These are phyloP conservation scores for Diaperis boleti DNA, from an alignment of 2,888 invertebrate genomes.

Conservation along the genomic window DNA sequence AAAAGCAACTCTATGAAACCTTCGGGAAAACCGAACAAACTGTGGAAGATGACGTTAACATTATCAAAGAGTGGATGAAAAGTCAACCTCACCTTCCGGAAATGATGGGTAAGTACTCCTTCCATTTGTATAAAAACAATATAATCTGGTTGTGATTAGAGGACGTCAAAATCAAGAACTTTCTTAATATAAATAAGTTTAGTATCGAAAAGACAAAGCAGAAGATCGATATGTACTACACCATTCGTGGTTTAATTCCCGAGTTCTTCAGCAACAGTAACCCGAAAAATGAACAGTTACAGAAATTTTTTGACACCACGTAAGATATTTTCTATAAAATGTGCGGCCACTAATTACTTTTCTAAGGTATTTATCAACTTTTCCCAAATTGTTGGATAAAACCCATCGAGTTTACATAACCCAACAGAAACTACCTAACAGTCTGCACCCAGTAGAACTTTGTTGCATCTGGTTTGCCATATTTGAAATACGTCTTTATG, in stretches of 20 bases:
- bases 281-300: constrained; percentile 26
- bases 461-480: background rate
- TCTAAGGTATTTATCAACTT: background rate
- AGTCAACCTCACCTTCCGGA: constrained; percentile 57
- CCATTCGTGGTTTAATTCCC: constrained; percentile 45
- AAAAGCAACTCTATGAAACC: constrained; percentile 33
- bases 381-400: background rate
- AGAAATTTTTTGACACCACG: constrained; percentile 34
- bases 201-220: constrained; percentile 47
- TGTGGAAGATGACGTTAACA: constrained; percentile 47
- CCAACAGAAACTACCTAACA: background rate
- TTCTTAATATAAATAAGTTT: constrained; percentile 42
- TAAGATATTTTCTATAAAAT: constrained; percentile 32
- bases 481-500: background rate
- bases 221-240: constrained; percentile 52
- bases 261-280: constrained; percentile 49
- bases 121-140: background rate
- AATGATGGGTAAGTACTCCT: constrained; percentile 31
- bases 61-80: constrained; percentile 51
- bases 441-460: background rate
- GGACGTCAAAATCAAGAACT: constrained; percentile 37
- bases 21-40: constrained; percentile 42
- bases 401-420: constrained; percentile 1
- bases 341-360: background rate
- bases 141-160: constrained; percentile 35